A percentile compares a stretch with the other conserved stretches of the same genome.
phyloP scores from a whole-genome alignment of 1,140 invertebrate species.

The Oreohelix idahoensis region DNA sequence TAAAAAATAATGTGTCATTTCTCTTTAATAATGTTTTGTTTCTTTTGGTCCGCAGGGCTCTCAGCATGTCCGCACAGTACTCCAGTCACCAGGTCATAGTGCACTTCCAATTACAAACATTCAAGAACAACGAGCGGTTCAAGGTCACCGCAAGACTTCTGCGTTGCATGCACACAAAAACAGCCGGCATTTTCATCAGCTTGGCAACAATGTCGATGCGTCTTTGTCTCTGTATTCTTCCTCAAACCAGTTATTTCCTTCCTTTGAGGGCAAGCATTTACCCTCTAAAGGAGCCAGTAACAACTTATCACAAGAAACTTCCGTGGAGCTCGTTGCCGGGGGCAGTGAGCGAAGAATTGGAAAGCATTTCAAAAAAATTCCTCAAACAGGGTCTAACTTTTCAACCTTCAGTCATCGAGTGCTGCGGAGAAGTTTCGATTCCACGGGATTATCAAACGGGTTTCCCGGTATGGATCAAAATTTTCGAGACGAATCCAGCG shows the following conservation, averaged over 20 bases:
- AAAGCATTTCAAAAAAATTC: too few species aligned
- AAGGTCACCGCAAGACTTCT: not conserved
- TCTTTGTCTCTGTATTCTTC: not conserved
- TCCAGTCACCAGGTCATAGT: not conserved
- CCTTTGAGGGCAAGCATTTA: not conserved
- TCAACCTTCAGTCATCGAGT: not conserved
- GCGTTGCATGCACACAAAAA: not conserved
- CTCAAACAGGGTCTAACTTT: not conserved
- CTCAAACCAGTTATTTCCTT: too few species aligned
- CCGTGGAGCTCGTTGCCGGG: not conserved
- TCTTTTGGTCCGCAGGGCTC: not conserved
- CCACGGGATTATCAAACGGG: not conserved
- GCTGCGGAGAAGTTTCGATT: not conserved
- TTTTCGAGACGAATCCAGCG: not conserved
- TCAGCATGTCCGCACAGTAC: not conserved
- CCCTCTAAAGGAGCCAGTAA: not conserved
- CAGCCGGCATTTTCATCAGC: not conserved
- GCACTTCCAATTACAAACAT: not conserved
- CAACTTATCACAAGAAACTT: not conserved
- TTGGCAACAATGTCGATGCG: not conserved
- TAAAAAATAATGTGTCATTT: too few species aligned
- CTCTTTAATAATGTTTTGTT: not conserved
- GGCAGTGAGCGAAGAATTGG: not conserved
- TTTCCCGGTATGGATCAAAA: not conserved
- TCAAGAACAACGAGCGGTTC: not conserved